Base-by-base conservation (phyloP, 2,113 vertebrate species). In the Coptodon rendalli region DNA sequence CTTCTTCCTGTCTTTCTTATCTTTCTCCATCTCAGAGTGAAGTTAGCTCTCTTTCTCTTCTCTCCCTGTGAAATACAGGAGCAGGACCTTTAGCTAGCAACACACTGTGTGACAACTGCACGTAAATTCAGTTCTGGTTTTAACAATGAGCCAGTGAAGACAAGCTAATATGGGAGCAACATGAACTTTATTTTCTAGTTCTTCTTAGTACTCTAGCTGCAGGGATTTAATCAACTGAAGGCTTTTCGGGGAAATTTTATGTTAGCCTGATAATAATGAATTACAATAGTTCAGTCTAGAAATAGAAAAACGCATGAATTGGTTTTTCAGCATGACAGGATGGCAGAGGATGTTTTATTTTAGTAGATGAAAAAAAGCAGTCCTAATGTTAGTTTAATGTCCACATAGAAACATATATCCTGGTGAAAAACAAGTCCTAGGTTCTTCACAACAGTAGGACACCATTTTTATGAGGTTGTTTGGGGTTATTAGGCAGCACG, bases 201-300 rank as follows among this genome's bases (percentile, higher is more conserved):
- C 61, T 13, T 38, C 61, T 66, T 66, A 66, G 6, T 38, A 66
- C 19, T n/a, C 10, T 66, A 66, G 38, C 17, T 66, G 31, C 31
- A 66, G 61, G 34, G 2, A n/a, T 66, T 66, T 38, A 38, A 38
- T 66, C 34, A 66, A 66, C 4, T 66, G 19, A 66, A 66, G 34
- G 34, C 0, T 66, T 66, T 66, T 38, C 0, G 0, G 29, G 59
- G 2, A n/a, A 7, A n/a, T 66, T 38, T 5, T 38, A 66, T n/a
- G 19, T 38, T 66, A 66, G 31, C 1, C 61, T 38, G 31, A 66
- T 38, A 66, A 38, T 38, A 66, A 66, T 66, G 31, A 38, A 66
- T 59, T 16, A 59, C 24, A 59, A 59, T 16, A 29, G 56, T 59
- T 59, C 24, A 29, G 56, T 59, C 24, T 29, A 59, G 56, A 0